phyloP scores from a whole-genome alignment of 2,113 vertebrate species.

The Rousettus leschenaultii region DNA sequence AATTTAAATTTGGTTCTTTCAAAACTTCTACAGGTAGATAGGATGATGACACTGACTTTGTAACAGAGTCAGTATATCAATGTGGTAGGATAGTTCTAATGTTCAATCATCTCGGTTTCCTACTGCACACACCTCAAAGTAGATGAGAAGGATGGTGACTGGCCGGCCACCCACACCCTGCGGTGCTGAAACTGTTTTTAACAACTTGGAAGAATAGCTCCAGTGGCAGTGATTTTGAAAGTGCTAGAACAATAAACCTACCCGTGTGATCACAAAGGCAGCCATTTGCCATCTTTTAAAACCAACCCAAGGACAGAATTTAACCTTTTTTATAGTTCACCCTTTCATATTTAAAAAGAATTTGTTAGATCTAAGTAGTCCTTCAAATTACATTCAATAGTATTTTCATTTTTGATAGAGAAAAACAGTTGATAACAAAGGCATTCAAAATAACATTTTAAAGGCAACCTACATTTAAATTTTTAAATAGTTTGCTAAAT shows the following conservation, averaged over 20 bases:
- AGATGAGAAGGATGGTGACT: background rate
- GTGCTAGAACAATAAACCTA: background rate
- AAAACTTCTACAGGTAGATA: background rate
- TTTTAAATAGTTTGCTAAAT: background rate
- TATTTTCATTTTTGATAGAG: background rate
- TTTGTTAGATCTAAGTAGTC: background rate
- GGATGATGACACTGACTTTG: background rate
- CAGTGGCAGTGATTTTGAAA: background rate
- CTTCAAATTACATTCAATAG: background rate
- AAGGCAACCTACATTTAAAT: conserved; percentile 34
- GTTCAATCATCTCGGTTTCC: background rate
- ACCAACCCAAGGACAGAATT: background rate
- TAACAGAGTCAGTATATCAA: background rate
- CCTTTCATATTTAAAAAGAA: conserved; percentile 12
- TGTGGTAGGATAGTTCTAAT: background rate
- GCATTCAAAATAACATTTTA: background rate
- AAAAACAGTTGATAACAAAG: background rate
- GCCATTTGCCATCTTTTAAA: background rate
- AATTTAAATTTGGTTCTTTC: background rate
- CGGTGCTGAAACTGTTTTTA: background rate
- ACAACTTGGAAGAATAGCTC: background rate
- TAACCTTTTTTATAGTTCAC: background rate
- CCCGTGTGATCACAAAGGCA: background rate
- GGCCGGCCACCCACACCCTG: background rate
- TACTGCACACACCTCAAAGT: background rate